These are phyloP conservation scores for Steinernema scapterisci DNA, from an alignment of 2,888 invertebrate species.

Conservation along the genomic window DNA sequence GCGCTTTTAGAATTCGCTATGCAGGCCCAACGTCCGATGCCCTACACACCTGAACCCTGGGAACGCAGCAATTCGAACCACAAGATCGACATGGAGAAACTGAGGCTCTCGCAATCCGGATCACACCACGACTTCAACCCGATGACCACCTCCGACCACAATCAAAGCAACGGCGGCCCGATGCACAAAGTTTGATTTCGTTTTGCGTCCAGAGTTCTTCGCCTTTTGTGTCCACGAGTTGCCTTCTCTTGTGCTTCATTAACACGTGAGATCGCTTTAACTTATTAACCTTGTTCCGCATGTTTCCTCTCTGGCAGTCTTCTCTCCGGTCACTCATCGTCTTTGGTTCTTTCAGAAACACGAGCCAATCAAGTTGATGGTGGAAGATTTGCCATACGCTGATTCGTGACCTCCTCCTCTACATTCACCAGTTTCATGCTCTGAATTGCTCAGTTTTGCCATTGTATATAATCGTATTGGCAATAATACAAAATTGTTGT, in stretches of 20 bases:
- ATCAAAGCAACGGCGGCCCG: slow-evolving; percentile 21
- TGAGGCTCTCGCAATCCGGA: neutral
- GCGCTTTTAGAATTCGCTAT: neutral
- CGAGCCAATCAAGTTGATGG: slow-evolving; percentile 61
- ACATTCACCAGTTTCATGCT: neutral
- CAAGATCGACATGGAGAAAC: slow-evolving; percentile 29
- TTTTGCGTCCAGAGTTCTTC: neutral
- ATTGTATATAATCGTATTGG: slow-evolving; percentile 14
- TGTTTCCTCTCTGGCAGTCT: neutral
- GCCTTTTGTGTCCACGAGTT: neutral
- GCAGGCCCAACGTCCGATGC: slow-evolving; percentile 42
- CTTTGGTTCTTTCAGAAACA: slow-evolving; percentile 42
- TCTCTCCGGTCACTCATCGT: neutral
- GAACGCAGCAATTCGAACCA: slow-evolving; percentile 6
- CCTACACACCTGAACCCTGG: slow-evolving; percentile 21
- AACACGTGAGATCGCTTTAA: slow-evolving; percentile 21
- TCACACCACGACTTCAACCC: slow-evolving; percentile 26
- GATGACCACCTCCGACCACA: neutral
- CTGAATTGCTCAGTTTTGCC: slow-evolving; percentile 19
- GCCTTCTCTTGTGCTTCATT: slow-evolving; percentile 24
- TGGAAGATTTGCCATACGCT: slow-evolving; percentile 63
- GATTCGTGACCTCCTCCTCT: slow-evolving; percentile 40
- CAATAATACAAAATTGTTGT: no score
- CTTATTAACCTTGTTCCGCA: neutral
- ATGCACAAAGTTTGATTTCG: slow-evolving; percentile 26